Conservation (phyloP, 2,113 vertebrate genomes). For the Sorex fumeus region DNA sequence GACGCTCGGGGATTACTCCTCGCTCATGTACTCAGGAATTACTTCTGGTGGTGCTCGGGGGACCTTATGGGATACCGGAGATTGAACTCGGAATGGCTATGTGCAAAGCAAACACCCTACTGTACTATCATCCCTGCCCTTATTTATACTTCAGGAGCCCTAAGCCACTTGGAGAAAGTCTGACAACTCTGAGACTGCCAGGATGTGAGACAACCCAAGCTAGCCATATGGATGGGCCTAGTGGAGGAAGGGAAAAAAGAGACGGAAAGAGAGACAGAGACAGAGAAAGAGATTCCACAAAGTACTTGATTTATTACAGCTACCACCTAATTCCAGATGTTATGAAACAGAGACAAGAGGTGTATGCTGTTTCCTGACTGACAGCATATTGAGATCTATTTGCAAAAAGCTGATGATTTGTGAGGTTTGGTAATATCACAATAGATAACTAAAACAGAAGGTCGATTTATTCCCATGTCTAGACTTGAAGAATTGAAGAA, state of each 20-base stretch:
- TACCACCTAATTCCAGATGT: not conserved
- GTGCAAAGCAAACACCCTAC: too few relatives aligned
- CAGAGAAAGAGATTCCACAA: not conserved
- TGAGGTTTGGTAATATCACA: not conserved
- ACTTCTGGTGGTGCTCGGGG: too few relatives aligned
- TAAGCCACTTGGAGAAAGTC: not conserved
- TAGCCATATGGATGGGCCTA: accelerated
- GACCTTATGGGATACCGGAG: too few relatives aligned
- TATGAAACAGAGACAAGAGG: not conserved
- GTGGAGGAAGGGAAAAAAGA: not conserved
- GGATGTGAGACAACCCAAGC: not conserved
- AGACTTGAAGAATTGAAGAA: not conserved
- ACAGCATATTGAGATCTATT: not conserved
- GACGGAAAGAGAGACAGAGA: not conserved
- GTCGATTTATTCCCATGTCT: not conserved
- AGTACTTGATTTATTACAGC: not conserved
- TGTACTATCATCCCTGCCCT: too few relatives aligned
- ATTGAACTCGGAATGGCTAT: too few relatives aligned
- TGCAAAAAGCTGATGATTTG: not conserved
- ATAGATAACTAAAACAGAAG: not conserved
- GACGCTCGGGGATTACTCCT: too few relatives aligned
- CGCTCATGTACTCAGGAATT: too few relatives aligned
- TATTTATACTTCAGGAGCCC: not conserved
- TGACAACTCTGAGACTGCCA: not conserved
- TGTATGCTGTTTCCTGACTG: not conserved